Percentiles rank a stretch among this genome's conserved stretches.
These are phyloP conservation scores for Cryptotis parvus DNA, from an alignment of 2,113 vertebrate species.

Conservation along the genomic window DNA sequence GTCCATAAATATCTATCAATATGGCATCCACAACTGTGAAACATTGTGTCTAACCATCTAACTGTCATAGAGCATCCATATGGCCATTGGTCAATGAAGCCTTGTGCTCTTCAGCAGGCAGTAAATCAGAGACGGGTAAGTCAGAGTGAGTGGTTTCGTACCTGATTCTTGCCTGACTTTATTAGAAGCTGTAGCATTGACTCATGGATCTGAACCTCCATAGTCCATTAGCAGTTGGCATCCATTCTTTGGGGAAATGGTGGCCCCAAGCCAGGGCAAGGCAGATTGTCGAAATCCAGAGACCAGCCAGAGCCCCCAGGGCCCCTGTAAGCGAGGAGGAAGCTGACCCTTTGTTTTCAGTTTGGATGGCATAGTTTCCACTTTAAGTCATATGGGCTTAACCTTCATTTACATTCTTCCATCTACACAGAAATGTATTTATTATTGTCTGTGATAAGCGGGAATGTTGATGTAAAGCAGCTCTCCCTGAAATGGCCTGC, in stretches of 20 bases:
- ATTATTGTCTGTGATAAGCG: constrained; percentile 68
- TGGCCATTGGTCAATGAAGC: too few relatives aligned
- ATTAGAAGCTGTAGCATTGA: neutral
- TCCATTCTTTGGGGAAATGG: constrained; percentile 12
- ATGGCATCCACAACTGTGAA: too few relatives aligned
- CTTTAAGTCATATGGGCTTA: constrained; percentile 63
- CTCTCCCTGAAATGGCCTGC: constrained; percentile 33
- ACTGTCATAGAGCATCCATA: too few relatives aligned
- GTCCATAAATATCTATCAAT: too few relatives aligned
- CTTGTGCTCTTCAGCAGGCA: neutral
- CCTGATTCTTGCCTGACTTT: constrained; percentile 1
- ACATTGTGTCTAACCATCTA: too few relatives aligned
- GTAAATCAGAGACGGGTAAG: neutral
- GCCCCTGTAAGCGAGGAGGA: neutral
- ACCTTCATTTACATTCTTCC: constrained; percentile 68
- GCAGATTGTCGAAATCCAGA: neutral
- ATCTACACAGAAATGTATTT: constrained; percentile 63
- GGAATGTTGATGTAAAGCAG: constrained; percentile 77
- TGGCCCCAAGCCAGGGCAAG: neutral
- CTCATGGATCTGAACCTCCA: neutral
- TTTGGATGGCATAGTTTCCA: constrained; percentile 66
- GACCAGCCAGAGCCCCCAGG: neutral
- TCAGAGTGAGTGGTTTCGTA: neutral
- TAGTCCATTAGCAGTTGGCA: neutral
- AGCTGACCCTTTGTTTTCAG: neutral